Conservation (phyloP, 2,113 vertebrate species). For the Chelonoidis abingdonii region DNA sequence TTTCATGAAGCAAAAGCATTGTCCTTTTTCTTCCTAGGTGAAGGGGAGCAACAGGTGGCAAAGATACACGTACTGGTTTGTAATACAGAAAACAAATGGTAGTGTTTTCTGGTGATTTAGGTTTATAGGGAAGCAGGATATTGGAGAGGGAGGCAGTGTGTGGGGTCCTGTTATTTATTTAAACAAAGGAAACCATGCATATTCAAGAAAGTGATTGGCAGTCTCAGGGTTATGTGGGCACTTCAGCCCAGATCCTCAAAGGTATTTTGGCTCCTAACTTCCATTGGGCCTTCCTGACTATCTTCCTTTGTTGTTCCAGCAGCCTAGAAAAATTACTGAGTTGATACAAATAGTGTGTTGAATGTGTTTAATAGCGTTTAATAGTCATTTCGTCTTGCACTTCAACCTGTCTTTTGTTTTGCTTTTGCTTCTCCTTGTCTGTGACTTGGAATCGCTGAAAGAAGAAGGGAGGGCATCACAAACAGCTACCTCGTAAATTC, state of each 20-base stretch:
- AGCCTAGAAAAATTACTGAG: constrained; percentile 21
- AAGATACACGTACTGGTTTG: constrained; percentile 46
- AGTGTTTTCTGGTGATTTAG: constrained; percentile 51
- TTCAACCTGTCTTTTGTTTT: constrained; percentile 38
- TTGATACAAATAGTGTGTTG: not conserved
- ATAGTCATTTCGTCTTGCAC: constrained; percentile 39
- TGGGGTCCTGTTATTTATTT: not conserved
- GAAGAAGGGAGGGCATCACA: constrained; percentile 41
- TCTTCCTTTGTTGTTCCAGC: constrained; percentile 42
- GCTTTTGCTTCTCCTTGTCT: constrained; percentile 47
- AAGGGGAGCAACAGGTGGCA: accelerated
- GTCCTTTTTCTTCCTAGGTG: not conserved
- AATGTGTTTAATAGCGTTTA: not conserved
- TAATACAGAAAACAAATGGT: not conserved
- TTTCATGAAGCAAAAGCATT: not conserved
- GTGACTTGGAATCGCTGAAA: constrained; percentile 53
- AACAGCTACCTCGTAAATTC: constrained; percentile 48
- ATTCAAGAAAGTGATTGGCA: constrained; percentile 45
- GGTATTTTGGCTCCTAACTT: not conserved
- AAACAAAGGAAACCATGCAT: constrained; percentile 13
- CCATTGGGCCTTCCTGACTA: constrained; percentile 39
- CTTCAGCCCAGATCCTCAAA: not conserved
- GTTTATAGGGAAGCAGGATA: constrained; percentile 43
- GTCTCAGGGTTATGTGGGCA: constrained; percentile 22
- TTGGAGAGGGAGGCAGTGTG: not conserved